Evolutionary conservation across 2,888 invertebrate species (phyloP), one percentile per base, ranked within the genome.

Genomic region (Lochmaea crataegi): DNA sequence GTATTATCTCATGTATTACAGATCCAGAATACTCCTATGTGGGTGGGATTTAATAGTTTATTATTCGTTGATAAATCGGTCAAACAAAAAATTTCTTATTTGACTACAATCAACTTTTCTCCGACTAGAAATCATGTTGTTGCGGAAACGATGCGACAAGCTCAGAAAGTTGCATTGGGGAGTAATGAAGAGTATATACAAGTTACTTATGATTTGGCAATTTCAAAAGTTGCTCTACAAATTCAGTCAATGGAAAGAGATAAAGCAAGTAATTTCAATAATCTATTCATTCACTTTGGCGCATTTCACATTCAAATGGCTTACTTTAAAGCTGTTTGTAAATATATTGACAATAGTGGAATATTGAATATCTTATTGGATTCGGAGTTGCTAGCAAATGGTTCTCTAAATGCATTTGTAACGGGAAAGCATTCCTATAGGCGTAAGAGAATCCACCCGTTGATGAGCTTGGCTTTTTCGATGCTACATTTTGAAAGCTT

Each of bases 31-130:
- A 81, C 80, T 7, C 83, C 83, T 56, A 81, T 80, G 80, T 84
- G 83, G 83, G 80, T 81, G 16, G 83, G 84, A 7, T 84, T 78
- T 51, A 81, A 84, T 74, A 76, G 76, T 64, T 45, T 38, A 51
- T 75, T 82, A 32, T 14, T 64, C 22, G 51, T 72, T 12, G 82
- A 84, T 65, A 45, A 65, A n/a, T 73, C 72, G 48, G 11, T 56
- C 7, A 73, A 73, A 53, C 82, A 83, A 76, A 78, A 75, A 75
- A 71, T 83, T 63, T 74, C 78, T 0, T 83, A 84, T 73, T 56
- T 83, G 3, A 80, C 83, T 11, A 75, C 82, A 10, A 42, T 42
- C 12, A 42, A 83, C 83, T 12, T 38, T 42, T 83, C 84, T 18
- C 82, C 83, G 12, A 84, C 83, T 14, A 74, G 80, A 71, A 56